phyloP scores from a whole-genome alignment of 2,113 vertebrate species.

The Brevimyrus niger region DNA sequence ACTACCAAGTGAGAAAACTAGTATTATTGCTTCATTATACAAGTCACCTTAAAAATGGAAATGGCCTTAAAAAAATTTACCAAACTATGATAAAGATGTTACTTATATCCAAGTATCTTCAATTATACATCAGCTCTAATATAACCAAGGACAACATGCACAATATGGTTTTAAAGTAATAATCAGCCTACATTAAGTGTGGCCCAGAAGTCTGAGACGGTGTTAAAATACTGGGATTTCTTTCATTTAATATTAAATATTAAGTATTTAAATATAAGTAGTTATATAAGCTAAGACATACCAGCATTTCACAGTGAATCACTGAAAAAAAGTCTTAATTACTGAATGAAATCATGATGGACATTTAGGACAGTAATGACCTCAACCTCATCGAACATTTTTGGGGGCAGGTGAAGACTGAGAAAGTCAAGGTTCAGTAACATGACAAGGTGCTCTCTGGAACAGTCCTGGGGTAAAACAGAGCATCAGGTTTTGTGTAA shows the following conservation, averaged over 20 bases:
- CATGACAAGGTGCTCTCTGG: not conserved
- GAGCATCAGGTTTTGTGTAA: not conserved
- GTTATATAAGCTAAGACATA: not conserved
- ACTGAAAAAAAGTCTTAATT: not conserved
- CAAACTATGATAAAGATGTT: not conserved
- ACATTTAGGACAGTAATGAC: not conserved
- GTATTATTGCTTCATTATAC: not conserved
- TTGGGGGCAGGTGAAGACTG: not conserved
- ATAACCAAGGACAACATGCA: not conserved
- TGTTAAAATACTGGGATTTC: not conserved
- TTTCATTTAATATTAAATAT: not conserved
- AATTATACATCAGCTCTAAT: not conserved
- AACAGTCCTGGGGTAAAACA: not conserved
- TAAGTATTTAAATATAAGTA: not conserved
- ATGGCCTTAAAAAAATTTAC: not conserved
- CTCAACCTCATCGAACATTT: not conserved
- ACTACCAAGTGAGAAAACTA: not conserved
- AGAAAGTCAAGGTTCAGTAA: not conserved
- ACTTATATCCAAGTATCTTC: not conserved
- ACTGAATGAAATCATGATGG: not conserved
- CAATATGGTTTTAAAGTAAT: not conserved
- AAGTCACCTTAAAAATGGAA: not conserved
- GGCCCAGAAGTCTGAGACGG: not conserved
- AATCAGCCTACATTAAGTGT: not conserved
- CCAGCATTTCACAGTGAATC: not conserved